A percentile compares a stretch with the other conserved stretches of the same genome.
phyloP scores from a whole-genome alignment of 2,888 invertebrate genomes.

The Eristalis intricaria region DNA sequence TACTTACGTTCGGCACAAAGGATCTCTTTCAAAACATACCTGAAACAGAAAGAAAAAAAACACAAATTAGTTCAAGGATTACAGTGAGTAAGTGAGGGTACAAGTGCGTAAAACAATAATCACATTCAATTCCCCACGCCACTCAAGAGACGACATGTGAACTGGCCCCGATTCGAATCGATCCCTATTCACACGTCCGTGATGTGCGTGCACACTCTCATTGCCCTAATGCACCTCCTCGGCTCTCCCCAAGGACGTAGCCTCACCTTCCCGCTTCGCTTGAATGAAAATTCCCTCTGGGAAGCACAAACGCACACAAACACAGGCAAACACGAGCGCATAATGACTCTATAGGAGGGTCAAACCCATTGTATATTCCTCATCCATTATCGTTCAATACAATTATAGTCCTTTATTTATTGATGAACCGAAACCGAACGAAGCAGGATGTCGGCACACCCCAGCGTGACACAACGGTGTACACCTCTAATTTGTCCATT shows the following conservation, averaged over 20 bases:
- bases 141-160: not conserved
- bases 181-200: not conserved
- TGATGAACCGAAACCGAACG: constrained; percentile 24
- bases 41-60: constrained; percentile 37
- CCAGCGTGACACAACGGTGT: constrained; percentile 9
- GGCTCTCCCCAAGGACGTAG: not conserved
- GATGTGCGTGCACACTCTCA: constrained; percentile 21
- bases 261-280: constrained; percentile 3
- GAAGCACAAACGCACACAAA: constrained; percentile 4
- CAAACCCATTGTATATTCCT: constrained; percentile 51
- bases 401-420: constrained; percentile 62
- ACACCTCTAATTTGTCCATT: constrained; percentile 62
- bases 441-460: constrained; percentile 23
- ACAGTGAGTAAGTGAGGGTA: not conserved
- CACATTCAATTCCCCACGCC: not conserved
- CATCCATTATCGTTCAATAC: constrained; percentile 55
- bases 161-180: not conserved
- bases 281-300: constrained; percentile 44
- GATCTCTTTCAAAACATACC: constrained; percentile 36
- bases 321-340: constrained; percentile 15
- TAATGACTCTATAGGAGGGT: constrained; percentile 47
- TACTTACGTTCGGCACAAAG: not conserved
- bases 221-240: constrained; percentile 23
- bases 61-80: not conserved
- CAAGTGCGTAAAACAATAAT: not conserved